These are phyloP conservation scores for Syrmaticus mikado DNA, from an alignment of 2,113 vertebrate genomes.

Conservation along the genomic window DNA sequence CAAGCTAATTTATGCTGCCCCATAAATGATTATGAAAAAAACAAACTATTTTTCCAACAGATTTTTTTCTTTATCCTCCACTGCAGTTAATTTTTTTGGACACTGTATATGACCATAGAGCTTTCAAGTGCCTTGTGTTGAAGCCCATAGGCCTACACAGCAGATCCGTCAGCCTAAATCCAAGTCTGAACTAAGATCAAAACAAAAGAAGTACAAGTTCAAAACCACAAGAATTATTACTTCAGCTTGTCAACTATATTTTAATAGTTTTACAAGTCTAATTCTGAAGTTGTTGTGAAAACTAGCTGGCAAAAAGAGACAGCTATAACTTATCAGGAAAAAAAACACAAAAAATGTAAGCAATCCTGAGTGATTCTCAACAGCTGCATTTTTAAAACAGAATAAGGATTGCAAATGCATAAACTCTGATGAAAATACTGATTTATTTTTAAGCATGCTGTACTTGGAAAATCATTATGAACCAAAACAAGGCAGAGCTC, in stretches of 20 bases:
- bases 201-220: neutral
- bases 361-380: conserved; percentile 60
- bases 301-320: conserved; percentile 42
- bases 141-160: neutral
- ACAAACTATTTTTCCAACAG: neutral
- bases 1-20: neutral
- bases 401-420: conserved; percentile 36
- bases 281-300: conserved; percentile 45
- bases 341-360: conserved; percentile 60
- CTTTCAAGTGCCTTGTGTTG: neutral
- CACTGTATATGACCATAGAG: neutral
- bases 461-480: conserved; percentile 67
- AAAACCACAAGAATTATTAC: conserved; percentile 38
- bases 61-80: neutral
- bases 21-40: neutral
- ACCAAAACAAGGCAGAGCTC: conserved; percentile 47
- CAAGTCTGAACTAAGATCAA: neutral
- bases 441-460: conserved; percentile 61
- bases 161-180: neutral
- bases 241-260: conserved; percentile 39
- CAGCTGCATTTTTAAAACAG: conserved; percentile 55
- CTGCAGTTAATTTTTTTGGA: neutral
- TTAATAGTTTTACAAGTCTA: conserved; percentile 63
- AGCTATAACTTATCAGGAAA: conserved; percentile 60
- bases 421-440: conserved; percentile 48